These are phyloP conservation scores for Aleiodes testaceus DNA, from an alignment of 2,888 invertebrate genomes.

Conservation along the genomic window DNA sequence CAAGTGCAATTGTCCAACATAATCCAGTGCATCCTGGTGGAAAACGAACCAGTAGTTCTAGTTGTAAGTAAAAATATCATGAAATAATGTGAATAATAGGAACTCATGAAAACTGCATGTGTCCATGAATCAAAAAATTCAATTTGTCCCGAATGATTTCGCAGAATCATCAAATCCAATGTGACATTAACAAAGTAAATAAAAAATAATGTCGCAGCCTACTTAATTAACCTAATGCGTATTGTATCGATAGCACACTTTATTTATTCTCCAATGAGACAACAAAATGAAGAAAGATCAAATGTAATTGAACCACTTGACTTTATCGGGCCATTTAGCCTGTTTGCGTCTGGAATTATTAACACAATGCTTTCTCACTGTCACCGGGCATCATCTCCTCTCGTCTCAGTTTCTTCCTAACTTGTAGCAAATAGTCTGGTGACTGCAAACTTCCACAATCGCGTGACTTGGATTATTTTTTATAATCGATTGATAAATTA, in stretches of 20 bases:
- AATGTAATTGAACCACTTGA: conserved; percentile 62
- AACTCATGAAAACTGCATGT: too few relatives aligned
- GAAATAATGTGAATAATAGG: not conserved
- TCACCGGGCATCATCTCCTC: not conserved
- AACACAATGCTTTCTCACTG: conserved; percentile 41
- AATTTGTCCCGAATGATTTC: not conserved
- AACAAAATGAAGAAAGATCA: conserved; percentile 18
- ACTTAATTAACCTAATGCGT: conserved; percentile 1
- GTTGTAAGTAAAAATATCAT: conserved; percentile 58
- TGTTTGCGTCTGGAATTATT: conserved; percentile 50
- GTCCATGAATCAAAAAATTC: too few relatives aligned
- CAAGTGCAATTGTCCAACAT: conserved; percentile 60
- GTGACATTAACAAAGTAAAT: not conserved
- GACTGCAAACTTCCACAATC: conserved; percentile 41
- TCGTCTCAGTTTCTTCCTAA: conserved; percentile 18
- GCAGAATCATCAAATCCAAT: not conserved
- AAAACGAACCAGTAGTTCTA: conserved; percentile 62
- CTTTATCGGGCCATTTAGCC: conserved; percentile 56
- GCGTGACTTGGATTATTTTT: conserved; percentile 24
- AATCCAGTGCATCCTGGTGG: conserved; percentile 56
- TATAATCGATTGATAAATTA: conserved; percentile 29
- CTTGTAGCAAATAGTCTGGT: conserved; percentile 44
- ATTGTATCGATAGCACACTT: not conserved
- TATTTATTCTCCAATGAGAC: conserved; percentile 36
- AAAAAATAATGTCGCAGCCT: conserved; percentile 20